phyloP scores from a whole-genome alignment of 2,888 invertebrate species.

The Pachliopta kotzebuea region DNA sequence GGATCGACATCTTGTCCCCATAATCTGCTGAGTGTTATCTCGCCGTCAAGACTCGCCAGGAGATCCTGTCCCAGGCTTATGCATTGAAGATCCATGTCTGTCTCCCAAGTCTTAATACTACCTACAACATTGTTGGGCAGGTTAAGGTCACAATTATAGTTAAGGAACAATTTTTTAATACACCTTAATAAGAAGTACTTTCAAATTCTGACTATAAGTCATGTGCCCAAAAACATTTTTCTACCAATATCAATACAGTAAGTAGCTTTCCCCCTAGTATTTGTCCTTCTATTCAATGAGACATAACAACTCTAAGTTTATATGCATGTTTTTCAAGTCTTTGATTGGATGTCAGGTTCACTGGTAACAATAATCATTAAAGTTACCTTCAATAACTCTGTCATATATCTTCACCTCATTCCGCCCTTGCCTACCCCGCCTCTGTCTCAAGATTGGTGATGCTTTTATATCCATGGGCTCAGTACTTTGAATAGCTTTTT shows the following conservation, averaged over 20 bases:
- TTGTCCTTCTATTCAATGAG: too few relatives aligned
- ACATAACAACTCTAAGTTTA: too few relatives aligned
- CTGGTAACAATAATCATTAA: neutral
- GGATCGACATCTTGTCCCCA: conserved; percentile 68
- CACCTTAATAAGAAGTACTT: too few relatives aligned
- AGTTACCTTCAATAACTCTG: conserved; percentile 70
- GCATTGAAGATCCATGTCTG: conserved; percentile 81
- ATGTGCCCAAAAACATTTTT: too few relatives aligned
- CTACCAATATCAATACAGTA: too few relatives aligned
- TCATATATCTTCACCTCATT: conserved; percentile 77
- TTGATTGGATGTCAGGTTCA: too few relatives aligned
- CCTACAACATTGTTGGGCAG: conserved; percentile 41
- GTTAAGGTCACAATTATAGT: too few relatives aligned
- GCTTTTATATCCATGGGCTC: conserved; percentile 71
- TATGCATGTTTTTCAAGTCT: too few relatives aligned
- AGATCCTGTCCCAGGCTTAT: conserved; percentile 82
- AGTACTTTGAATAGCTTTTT: conserved; percentile 40
- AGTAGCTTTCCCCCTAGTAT: too few relatives aligned
- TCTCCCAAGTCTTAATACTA: conserved; percentile 81
- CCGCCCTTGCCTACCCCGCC: conserved; percentile 64
- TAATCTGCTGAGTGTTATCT: conserved; percentile 68
- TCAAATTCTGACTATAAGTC: too few relatives aligned
- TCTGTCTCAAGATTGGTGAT: conserved; percentile 60
- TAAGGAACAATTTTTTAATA: too few relatives aligned
- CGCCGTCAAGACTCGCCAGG: conserved; percentile 74